phyloP scores from a whole-genome alignment of 2,888 invertebrate species.

The Lithophane leautieri region DNA sequence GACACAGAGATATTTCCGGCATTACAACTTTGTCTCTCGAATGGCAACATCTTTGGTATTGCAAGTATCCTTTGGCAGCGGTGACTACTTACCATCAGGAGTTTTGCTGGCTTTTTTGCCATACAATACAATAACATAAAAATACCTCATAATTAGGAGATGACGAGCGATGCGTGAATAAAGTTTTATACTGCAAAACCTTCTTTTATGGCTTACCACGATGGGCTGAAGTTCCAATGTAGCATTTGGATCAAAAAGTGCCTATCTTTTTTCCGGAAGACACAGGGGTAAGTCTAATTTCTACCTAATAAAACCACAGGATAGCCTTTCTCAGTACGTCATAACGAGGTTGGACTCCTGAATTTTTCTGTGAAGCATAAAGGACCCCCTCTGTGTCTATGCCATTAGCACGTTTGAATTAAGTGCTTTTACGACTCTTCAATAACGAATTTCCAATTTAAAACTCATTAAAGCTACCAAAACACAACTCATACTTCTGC shows the following conservation, averaged over 20 bases:
- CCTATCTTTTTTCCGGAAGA: background rate
- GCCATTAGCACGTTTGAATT: slow-evolving; percentile 32
- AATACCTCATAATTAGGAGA: slow-evolving; percentile 10
- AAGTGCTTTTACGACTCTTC: background rate
- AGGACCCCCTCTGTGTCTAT: slow-evolving; percentile 1
- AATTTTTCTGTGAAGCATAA: background rate
- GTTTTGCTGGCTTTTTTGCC: no score
- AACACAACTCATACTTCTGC: background rate
- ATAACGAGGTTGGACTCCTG: background rate
- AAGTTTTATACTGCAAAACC: slow-evolving; percentile 8
- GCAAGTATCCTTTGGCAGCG: background rate
- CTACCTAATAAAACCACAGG: slow-evolving; percentile 39
- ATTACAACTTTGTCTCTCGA: background rate
- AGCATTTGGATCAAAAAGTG: background rate
- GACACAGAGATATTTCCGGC: background rate
- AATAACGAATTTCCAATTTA: slow-evolving; percentile 3
- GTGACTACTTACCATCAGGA: background rate
- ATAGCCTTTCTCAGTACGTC: background rate
- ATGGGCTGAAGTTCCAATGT: background rate
- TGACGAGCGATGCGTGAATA: background rate
- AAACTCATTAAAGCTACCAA: background rate
- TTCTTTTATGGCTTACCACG: background rate
- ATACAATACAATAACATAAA: slow-evolving; percentile 6
- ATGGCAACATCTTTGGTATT: background rate
- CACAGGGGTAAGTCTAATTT: slow-evolving; percentile 3